Percentiles rank a stretch among this genome's conserved stretches.
Evolutionary conservation across 2,888 invertebrate genomes (phyloP).

Genomic region (Synergus laeviventris): DNA sequence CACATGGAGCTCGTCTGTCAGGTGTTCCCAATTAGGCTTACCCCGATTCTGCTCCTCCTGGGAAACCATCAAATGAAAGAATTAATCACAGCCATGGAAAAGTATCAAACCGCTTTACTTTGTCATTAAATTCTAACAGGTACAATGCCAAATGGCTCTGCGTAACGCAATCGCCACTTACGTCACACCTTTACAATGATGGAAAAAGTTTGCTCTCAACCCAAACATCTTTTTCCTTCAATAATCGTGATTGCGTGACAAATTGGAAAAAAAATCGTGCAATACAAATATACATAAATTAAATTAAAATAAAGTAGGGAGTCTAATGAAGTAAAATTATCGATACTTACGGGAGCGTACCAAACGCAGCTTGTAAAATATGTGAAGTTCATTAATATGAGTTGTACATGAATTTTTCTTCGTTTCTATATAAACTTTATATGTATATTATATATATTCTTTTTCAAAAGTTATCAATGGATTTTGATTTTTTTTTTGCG

Average conservation of each 20-base stretch:
- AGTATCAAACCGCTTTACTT: background rate
- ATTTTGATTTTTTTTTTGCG: too few relatives aligned
- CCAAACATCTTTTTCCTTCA: background rate
- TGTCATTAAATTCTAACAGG: background rate
- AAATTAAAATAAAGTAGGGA: background rate
- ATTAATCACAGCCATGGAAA: constrained; percentile 42
- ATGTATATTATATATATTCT: too few relatives aligned
- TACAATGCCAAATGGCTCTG: constrained; percentile 4
- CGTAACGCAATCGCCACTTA: constrained; percentile 22
- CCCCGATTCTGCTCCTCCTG: constrained; percentile 99
- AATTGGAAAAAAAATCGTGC: background rate
- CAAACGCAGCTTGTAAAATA: constrained; percentile 70
- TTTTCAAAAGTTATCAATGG: too few relatives aligned
- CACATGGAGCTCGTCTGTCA: constrained; percentile 99
- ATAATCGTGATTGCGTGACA: background rate
- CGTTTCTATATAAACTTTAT: background rate
- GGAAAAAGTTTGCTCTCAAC: background rate
- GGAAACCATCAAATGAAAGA: constrained; percentile 41
- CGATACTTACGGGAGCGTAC: constrained; percentile 66
- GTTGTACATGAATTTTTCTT: background rate
- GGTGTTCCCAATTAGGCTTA: constrained; percentile 99
- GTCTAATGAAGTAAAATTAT: background rate
- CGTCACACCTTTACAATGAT: background rate
- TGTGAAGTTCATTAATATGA: constrained; percentile 19
- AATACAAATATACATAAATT: too few relatives aligned